Evolutionary conservation across 1,140 invertebrate species (phyloP).

Genomic region (Paralvinella palmiformis): DNA sequence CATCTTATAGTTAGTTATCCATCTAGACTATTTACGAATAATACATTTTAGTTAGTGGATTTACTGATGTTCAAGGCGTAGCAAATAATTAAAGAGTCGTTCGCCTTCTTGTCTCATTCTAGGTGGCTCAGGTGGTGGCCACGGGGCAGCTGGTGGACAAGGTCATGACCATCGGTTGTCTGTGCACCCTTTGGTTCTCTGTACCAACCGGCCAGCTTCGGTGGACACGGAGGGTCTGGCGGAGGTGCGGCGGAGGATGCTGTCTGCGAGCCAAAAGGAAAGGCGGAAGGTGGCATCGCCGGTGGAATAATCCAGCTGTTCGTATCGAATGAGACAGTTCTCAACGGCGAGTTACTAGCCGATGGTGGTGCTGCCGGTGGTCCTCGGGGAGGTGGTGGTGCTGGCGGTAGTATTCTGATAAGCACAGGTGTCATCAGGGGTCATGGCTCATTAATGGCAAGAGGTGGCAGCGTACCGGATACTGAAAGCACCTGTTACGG

Average conservation of each 20-base stretch:
- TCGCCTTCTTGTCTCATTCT: no score
- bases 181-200: slow-evolving; percentile 28
- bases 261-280: slow-evolving; percentile 13
- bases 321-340: neutral
- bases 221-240: slow-evolving; percentile 29
- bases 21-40: no score
- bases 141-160: slow-evolving; percentile 34
- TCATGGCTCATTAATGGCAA: slow-evolving; percentile 24
- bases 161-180: slow-evolving; percentile 24
- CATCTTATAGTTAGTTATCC: no score
- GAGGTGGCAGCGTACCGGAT: slow-evolving; percentile 27
- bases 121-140: slow-evolving; percentile 35
- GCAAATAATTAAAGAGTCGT: no score
- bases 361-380: slow-evolving; percentile 24
- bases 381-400: slow-evolving; percentile 29
- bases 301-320: slow-evolving; percentile 32
- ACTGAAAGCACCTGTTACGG: slow-evolving; percentile 23
- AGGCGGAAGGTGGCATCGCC: neutral
- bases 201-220: slow-evolving; percentile 30
- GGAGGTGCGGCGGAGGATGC: slow-evolving; percentile 24
- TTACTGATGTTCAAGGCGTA: no score
- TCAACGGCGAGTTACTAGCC: slow-evolving; percentile 10
- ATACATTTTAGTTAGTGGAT: no score
- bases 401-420: slow-evolving; percentile 32
- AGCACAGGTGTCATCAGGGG: slow-evolving; percentile 22